phyloP scores from a whole-genome alignment of 1,140 invertebrate species.

The Plodia interpunctella region DNA sequence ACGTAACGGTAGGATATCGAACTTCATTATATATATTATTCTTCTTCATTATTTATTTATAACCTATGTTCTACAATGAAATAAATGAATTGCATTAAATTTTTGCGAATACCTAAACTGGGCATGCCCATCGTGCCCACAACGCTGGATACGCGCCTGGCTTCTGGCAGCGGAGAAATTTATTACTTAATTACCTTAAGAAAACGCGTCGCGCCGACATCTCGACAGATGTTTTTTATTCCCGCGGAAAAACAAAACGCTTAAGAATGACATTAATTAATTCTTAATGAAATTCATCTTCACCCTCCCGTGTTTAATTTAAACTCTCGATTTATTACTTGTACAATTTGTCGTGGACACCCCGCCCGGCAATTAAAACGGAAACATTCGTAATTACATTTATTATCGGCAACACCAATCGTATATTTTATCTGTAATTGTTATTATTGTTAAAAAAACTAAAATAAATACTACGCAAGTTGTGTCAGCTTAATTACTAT shows the following conservation, averaged over 20 bases:
- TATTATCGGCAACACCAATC: conserved; percentile 57
- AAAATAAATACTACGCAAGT: conserved; percentile 25
- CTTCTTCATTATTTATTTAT: too few relatives aligned
- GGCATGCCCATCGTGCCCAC: too few relatives aligned
- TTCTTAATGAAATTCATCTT: conserved; percentile 77
- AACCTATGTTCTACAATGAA: too few relatives aligned
- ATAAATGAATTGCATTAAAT: too few relatives aligned
- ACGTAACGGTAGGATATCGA: too few relatives aligned
- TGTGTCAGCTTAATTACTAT: conserved; percentile 2
- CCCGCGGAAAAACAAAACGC: conserved; percentile 70
- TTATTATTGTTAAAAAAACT: conserved; percentile 18
- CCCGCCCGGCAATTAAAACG: conserved; percentile 65
- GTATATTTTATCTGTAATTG: conserved; percentile 27
- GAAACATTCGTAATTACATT: conserved; percentile 60
- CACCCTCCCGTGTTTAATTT: conserved; percentile 73
- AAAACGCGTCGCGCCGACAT: conserved; percentile 66
- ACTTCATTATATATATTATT: too few relatives aligned
- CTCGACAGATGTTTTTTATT: conserved; percentile 75
- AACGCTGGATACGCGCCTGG: too few relatives aligned
- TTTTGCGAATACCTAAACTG: too few relatives aligned
- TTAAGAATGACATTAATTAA: conserved; percentile 78
- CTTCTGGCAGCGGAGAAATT: conserved; percentile 68
- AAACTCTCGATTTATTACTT: conserved; percentile 71
- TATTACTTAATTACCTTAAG: conserved; percentile 77
- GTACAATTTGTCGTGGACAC: conserved; percentile 70